Conservation (phyloP, 2,888 invertebrate species). For the Alitta virens region DNA sequence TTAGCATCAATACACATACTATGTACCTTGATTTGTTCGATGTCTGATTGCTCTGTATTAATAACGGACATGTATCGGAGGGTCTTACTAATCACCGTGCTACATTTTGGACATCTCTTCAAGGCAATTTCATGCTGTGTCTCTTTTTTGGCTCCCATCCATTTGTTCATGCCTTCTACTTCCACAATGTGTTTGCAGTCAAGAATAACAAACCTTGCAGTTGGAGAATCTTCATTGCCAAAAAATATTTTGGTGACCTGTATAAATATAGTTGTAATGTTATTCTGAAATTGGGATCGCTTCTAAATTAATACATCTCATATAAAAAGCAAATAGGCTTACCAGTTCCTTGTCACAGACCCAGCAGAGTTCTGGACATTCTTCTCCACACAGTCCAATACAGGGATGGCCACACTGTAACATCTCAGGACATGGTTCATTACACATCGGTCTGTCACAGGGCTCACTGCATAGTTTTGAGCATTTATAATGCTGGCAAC, state of each 20-base stretch:
- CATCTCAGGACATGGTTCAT: conserved; percentile 46
- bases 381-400: conserved; percentile 72
- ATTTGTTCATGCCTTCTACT: conserved; percentile 49
- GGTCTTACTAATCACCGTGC: conserved; percentile 64
- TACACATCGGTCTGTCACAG: conserved; percentile 52
- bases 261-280: no score
- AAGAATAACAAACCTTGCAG: conserved; percentile 56
- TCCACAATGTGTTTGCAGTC: conserved; percentile 55
- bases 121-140: conserved; percentile 28
- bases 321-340: neutral
- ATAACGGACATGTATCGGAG: conserved; percentile 63
- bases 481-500: conserved; percentile 49
- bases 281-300: no score
- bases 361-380: conserved; percentile 66
- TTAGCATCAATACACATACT: no score
- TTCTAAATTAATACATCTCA: no score
- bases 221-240: conserved; percentile 62
- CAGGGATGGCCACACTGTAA: conserved; percentile 64
- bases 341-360: conserved; percentile 59
- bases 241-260: conserved; percentile 50
- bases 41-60: conserved; percentile 52
- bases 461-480: conserved; percentile 48
- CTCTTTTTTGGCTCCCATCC: conserved; percentile 32
- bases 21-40: conserved; percentile 49
- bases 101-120: conserved; percentile 64